Conservation (phyloP, 2,113 vertebrate genomes). For the Lontra canadensis region DNA sequence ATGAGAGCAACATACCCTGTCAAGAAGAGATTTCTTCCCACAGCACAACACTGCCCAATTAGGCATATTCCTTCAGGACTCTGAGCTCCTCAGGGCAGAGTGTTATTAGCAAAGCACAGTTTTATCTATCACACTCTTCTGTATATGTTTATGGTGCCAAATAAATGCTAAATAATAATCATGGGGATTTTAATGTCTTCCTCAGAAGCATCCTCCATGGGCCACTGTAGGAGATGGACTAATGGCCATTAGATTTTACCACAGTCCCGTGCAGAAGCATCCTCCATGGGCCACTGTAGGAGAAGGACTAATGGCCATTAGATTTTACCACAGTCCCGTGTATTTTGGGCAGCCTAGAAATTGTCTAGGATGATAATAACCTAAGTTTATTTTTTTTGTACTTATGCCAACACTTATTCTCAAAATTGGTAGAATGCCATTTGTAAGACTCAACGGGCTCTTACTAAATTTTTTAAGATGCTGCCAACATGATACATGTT, state of each 20-base stretch:
- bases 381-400: neutral
- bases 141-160: neutral
- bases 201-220: neutral
- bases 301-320: too few relatives aligned
- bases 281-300: neutral
- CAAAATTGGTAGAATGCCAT: neutral
- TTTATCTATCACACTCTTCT: neutral
- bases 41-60: neutral
- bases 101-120: rapidly evolving
- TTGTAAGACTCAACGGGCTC: neutral
- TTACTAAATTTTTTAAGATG: neutral
- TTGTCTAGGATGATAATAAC: neutral
- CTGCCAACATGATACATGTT: rapidly evolving
- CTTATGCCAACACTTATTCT: neutral
- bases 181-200: neutral
- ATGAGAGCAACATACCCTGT: neutral
- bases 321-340: neutral
- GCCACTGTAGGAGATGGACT: neutral
- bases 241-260: neutral
- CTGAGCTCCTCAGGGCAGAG: neutral
- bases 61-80: neutral
- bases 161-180: neutral
- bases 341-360: neutral
- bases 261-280: neutral
- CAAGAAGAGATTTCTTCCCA: neutral